Base-by-base conservation (phyloP, 2,797 vertebrate species). In the Lepilemur septentrionalis region DNA sequence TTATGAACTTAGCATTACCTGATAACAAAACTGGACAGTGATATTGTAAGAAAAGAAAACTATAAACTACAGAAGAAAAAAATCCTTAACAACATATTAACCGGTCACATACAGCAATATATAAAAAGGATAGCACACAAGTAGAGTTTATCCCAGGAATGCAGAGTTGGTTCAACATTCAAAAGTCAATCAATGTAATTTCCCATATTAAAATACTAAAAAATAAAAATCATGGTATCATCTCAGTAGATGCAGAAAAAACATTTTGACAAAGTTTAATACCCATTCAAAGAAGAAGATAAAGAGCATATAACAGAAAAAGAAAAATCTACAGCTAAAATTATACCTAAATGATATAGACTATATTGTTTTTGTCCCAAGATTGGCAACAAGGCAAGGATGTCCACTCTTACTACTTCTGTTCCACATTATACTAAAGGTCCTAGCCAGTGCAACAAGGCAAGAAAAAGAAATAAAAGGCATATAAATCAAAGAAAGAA, bases 261-360 rank as follows among this genome's bases (percentile, higher is more conserved):
- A 2, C 20, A 41, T 59, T 59, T 89, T 76, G 38, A 80, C 28
- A 59, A 75, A 81, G 7, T 82, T 69, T 87, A 94, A 63, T 17
- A 72, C 13, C 2, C 17, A 76, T 67, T 2, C 41, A 32, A 83
- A 88, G 69, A 81, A 13, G 22, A 76, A 76, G 41, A 59, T 50
- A 41, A 83, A 93, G n/a, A 84, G 20, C 23, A 91, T n/a, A 88
- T 85, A 57, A 32, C 35, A 86, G 23, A 73, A 96, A 93, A 89
- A 84, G 70, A 57, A 83, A 69, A 80, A 65, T 75, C 7, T 81
- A 35, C 2, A 92, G 30, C 9, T 61, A 50, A 69, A 70, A 61
- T 35, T 55, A 4, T 65, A 59, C 72, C 72, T 93, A 25, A 30
- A n/a, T 81, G 38, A 4, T 46, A 59, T 48, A 90, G 41, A 82